Conservation (phyloP, 2,797 vertebrate genomes). For the Rhynchonycteris naso region DNA sequence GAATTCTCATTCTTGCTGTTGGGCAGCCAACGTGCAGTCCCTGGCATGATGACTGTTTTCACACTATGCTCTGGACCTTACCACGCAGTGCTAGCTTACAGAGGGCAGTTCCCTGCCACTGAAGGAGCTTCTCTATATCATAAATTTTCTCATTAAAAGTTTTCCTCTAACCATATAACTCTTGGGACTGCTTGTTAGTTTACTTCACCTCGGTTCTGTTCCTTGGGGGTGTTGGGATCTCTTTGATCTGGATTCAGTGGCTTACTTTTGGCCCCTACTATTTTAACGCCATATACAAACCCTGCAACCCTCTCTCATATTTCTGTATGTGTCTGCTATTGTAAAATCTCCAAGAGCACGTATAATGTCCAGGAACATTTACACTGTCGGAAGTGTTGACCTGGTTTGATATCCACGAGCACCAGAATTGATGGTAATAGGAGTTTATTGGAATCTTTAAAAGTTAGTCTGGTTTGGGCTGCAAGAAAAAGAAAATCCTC, state of each 20-base stretch:
- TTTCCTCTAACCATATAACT: not conserved
- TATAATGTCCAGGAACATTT: not conserved
- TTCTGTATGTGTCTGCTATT: not conserved
- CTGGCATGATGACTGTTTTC: not conserved
- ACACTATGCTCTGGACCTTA: not conserved
- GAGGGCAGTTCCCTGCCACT: not conserved
- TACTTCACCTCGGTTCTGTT: not conserved
- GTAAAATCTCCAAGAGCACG: not conserved
- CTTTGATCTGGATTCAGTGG: not conserved
- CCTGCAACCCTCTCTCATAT: not conserved
- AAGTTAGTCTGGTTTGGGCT: not conserved
- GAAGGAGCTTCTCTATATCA: not conserved
- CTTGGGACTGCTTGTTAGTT: not conserved
- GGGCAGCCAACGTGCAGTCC: no score
- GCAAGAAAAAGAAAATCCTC: conserved; percentile 28
- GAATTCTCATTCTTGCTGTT: not conserved
- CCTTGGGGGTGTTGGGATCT: not conserved
- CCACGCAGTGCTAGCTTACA: no score
- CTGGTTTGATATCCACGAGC: not conserved
- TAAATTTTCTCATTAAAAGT: not conserved
- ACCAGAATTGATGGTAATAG: not conserved
- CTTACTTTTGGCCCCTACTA: not conserved
- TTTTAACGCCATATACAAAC: not conserved
- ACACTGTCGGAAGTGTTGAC: not conserved
- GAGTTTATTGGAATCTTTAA: not conserved